These are phyloP conservation scores for Chorisops tibialis DNA, from an alignment of 2,888 invertebrate species.

Conservation along the genomic window DNA sequence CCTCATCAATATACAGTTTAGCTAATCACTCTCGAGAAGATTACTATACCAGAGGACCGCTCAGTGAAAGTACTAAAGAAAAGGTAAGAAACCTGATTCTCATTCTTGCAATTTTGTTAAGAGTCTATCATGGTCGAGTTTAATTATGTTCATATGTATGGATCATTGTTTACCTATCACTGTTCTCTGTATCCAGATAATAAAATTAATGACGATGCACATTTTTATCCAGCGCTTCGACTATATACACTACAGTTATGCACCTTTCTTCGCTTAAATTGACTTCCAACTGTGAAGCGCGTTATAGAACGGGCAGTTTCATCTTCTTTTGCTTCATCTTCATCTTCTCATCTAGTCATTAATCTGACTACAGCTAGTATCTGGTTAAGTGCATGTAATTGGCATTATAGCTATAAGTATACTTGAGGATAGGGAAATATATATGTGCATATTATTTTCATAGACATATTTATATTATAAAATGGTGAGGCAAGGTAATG, in stretches of 20 bases:
- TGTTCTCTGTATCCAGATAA: not conserved
- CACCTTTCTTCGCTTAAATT: too few relatives aligned
- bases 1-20: conserved; percentile 50
- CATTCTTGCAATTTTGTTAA: not conserved
- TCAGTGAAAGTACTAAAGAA: conserved; percentile 21
- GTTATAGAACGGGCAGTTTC: not conserved
- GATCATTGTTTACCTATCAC: too few relatives aligned
- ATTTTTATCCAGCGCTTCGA: conserved; percentile 7
- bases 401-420: too few relatives aligned
- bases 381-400: too few relatives aligned
- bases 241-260: too few relatives aligned
- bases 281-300: too few relatives aligned
- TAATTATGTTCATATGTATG: conserved; percentile 1
- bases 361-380: not conserved
- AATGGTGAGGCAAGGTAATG: too few relatives aligned
- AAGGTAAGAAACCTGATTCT: conserved; percentile 26
- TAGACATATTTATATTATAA: too few relatives aligned
- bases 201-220: conserved; percentile 17
- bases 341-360: conserved; percentile 1
- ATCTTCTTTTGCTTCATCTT: conserved; percentile 14
- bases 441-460: too few relatives aligned
- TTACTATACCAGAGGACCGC: conserved; percentile 44
- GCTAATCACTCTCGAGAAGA: conserved; percentile 49
- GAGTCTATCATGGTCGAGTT: too few relatives aligned
- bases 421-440: too few relatives aligned